phyloP scores from a whole-genome alignment of 2,888 invertebrate species.

The Chouioia cunea region DNA sequence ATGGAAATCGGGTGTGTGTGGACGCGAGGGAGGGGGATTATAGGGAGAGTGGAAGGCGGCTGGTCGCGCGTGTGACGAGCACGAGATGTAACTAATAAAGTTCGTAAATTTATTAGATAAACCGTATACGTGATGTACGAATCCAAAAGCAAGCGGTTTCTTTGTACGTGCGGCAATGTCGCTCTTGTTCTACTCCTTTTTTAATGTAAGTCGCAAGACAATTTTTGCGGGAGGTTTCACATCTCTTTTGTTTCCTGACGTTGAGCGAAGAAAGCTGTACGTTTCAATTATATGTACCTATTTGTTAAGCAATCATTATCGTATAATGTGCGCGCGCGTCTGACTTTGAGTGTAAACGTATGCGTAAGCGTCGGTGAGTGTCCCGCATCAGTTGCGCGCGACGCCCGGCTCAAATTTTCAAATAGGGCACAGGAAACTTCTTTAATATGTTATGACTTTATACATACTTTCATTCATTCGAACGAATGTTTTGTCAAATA shows the following conservation, averaged over 20 bases:
- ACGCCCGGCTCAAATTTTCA: conserved; percentile 14
- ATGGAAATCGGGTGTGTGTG: too few species aligned
- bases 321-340: not conserved
- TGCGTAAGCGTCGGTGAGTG: not conserved
- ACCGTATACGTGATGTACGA: conserved; percentile 38
- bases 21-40: conserved; percentile 33
- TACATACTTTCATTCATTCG: conserved; percentile 16
- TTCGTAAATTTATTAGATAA: conserved; percentile 41
- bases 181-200: conserved; percentile 34
- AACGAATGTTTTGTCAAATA: conserved; percentile 32
- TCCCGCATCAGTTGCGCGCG: not conserved
- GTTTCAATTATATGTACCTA: conserved; percentile 20
- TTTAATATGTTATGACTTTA: conserved; percentile 29
- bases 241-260: conserved; percentile 17
- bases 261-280: not conserved
- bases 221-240: conserved; percentile 21
- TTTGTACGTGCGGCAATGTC: conserved; percentile 31
- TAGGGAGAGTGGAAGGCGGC: conserved; percentile 13
- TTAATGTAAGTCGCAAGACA: conserved; percentile 23
- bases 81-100: conserved; percentile 22
- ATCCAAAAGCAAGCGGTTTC: conserved; percentile 34
- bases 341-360: not conserved
- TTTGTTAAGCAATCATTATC: conserved; percentile 30
- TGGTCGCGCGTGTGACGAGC: not conserved
- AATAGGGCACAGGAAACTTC: conserved; percentile 18